A percentile compares a stretch with the other conserved stretches of the same genome.
phyloP scores from a whole-genome alignment of 2,888 invertebrate species.

The Lepidochrysops patricia region DNA sequence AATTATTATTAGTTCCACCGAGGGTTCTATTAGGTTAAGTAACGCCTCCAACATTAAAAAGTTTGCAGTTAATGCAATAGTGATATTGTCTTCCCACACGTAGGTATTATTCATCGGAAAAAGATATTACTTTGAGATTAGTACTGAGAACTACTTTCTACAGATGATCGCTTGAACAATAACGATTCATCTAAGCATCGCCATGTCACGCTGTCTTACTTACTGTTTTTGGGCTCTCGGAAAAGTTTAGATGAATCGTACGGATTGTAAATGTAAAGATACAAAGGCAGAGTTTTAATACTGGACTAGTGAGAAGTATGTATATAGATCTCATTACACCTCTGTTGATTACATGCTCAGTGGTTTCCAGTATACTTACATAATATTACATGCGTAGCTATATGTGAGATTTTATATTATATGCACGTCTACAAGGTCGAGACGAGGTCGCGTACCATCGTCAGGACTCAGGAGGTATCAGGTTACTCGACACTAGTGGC shows the following conservation, averaged over 20 bases:
- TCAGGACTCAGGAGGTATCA: neutral
- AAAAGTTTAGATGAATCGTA: too few relatives aligned
- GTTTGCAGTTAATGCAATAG: neutral
- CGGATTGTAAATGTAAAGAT: too few relatives aligned
- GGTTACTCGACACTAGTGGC: neutral
- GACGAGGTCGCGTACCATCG: neutral
- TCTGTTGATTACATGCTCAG: too few relatives aligned
- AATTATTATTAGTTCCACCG: neutral
- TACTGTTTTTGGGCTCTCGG: too few relatives aligned
- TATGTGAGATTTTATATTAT: too few relatives aligned
- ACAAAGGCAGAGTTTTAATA: too few relatives aligned
- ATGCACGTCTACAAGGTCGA: neutral
- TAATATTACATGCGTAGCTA: too few relatives aligned
- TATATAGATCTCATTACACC: too few relatives aligned
- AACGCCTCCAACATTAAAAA: neutral
- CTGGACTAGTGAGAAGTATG: too few relatives aligned
- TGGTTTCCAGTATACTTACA: too few relatives aligned
- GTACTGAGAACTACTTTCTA: neutral
- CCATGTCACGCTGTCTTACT: neutral
- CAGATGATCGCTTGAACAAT: neutral
- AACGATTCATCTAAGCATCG: neutral
- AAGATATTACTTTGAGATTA: slow-evolving; percentile 2
- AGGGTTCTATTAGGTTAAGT: neutral
- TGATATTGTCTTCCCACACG: neutral
- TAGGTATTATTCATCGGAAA: neutral